Evolutionary conservation across 1,140 invertebrate species (phyloP), one percentile per base, ranked within the genome.

Genomic region (Formica selysi): DNA sequence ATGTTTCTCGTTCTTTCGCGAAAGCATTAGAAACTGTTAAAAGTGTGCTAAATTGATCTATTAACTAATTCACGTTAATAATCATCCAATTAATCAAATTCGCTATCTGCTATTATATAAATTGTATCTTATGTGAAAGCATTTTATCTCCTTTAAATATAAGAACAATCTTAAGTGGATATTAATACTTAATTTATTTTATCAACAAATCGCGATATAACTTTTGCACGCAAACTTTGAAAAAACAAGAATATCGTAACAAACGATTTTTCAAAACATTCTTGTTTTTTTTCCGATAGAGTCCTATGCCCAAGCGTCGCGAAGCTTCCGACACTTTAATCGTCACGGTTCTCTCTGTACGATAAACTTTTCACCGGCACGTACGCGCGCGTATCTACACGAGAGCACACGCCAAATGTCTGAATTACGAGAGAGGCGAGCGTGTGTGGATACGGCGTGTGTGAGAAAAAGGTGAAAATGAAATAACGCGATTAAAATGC

Each of bases 401-500:
- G 26, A 73, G 26, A 61, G 54, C 79, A 61, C 79, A 81, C 65
- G 79, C 51, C 79, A 73, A 81, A 81, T 54, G 51, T 81, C 79
- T 81, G 67, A 81, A 81, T 81, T 61, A 61, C 51, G 67, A 7
- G 38, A 32, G 79, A 16, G 67, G 62, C 51, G 22, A 32, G 44
- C 51, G 22, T 13, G 70, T 13, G 29, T 44, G 36, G 22, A 19
- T 22, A 54, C 44, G 73, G 51, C 41, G 84, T 48, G 59, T 74
- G 54, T 6, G 38, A 74, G 38, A 85, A 86, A 70, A 67, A 61
- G 64, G 64, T 41, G 71, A 57, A 68, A 88, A 86, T 76, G 57
- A 67, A 88, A 86, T 57, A 73, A 78, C 76, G 65, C 76, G 70
- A 65, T 86, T 78, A 85, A 85, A 85, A 85, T 78, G 81, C 73